Evolutionary conservation across 2,888 invertebrate species (phyloP), one percentile per base, ranked within the genome.

Genomic region (Tryphoninae sp.): DNA sequence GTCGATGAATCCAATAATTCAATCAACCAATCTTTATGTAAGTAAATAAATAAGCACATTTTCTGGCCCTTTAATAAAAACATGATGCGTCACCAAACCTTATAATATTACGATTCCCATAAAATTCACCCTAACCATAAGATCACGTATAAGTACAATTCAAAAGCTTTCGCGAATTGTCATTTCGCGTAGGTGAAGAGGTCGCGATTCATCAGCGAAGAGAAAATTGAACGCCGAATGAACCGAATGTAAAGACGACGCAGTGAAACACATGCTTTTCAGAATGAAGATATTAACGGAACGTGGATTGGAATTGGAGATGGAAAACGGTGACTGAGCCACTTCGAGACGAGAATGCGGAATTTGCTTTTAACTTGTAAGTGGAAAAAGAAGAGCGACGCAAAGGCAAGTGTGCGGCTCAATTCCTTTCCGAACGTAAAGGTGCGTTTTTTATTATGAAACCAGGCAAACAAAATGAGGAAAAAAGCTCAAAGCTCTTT

Each of bases 331-430:
- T 7, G 33, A 33, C 6, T 1, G 6, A 33, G 1, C 33, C 33
- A 33, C 33, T 33, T 7, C 33, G 51, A 16, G 51, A 51, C n/a
- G 16, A 51, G 51, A 13, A 33, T 22, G 45, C 59, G 42, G 58
- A 55, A 74, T 67, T 79, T 62, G 61, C 62, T 33, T 33, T 33
- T 33, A 33, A 33, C 33, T 33, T 33, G 0, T 33, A 62, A 53
- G 62, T 62, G 55, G 9, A 13, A 65, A 65, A 78, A 58, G 59
- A 72, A 61, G 55, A 55, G 71, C 33, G 6, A 58, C 22, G 16
- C 40, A 78, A 68, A 73, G 13, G 78, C 22, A 59, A 68, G 68
- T 65, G 53, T 59, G 58, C 58, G 69, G 58, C 40, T 75, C 68
- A 61, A 73, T 78, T 67, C 61, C 65, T 51, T 61, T 45, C 55